These are phyloP conservation scores for Stylophora pistillata DNA, from an alignment of 64 coral and sea anemone genomes.

Conservation along the genomic window DNA sequence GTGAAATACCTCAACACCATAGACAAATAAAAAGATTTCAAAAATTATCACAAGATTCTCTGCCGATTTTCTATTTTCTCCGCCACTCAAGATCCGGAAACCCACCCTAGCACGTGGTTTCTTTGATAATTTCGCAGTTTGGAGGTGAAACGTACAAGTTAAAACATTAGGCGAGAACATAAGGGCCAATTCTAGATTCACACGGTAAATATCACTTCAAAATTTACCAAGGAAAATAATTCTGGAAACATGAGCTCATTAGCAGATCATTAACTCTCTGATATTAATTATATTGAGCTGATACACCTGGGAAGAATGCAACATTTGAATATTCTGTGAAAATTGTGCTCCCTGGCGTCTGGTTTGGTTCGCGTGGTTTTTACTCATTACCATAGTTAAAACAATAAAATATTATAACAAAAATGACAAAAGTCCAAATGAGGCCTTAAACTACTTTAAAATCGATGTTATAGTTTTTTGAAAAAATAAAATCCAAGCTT, in stretches of 20 bases:
- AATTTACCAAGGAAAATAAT: not conserved
- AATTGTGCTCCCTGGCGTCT: not conserved
- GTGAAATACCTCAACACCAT: not conserved
- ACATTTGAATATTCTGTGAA: not conserved
- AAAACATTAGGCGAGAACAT: not conserved
- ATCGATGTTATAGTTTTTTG: too few relatives aligned
- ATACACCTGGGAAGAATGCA: not conserved
- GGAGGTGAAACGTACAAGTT: not conserved
- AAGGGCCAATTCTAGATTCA: not conserved
- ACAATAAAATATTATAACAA: too few relatives aligned
- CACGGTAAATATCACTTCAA: not conserved
- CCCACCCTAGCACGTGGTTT: not conserved
- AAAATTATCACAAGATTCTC: not conserved
- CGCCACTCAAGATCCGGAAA: not conserved
- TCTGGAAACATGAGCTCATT: not conserved
- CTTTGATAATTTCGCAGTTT: not conserved
- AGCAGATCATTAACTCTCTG: not conserved
- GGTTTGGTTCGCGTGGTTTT: not conserved
- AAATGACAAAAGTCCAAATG: too few relatives aligned
- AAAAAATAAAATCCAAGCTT: constrained; percentile 44
- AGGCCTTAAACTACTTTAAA: too few relatives aligned
- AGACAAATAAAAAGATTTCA: not conserved
- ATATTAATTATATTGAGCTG: constrained; percentile 26
- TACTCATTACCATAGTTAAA: too few relatives aligned
- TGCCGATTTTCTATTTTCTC: not conserved